Percentiles rank a stretch among this genome's conserved stretches.
phyloP scores from a whole-genome alignment of 1,140 invertebrate species.

The Lepidurus couesii region DNA sequence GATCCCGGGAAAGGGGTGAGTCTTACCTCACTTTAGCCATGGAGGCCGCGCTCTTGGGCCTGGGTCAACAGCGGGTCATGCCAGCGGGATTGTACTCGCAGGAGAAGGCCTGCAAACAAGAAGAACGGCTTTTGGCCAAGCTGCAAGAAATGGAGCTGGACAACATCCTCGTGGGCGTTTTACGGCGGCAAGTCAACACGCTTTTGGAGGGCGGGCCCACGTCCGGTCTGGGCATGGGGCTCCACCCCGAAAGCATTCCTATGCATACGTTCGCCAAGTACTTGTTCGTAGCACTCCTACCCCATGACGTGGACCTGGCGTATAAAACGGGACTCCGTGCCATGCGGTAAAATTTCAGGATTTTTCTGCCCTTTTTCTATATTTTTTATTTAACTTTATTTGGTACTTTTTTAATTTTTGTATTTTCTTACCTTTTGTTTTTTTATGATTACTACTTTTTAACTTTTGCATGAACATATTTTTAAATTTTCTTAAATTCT shows the following conservation, averaged over 20 bases:
- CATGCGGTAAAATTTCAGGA: slow-evolving; percentile 47
- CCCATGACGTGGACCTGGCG: slow-evolving; percentile 65
- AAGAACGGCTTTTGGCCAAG: slow-evolving; percentile 67
- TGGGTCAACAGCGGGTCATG: slow-evolving; percentile 72
- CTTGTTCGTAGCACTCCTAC: slow-evolving; percentile 65
- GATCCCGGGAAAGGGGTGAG: slow-evolving; percentile 50
- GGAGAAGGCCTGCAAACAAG: slow-evolving; percentile 66
- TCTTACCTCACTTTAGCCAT: slow-evolving; percentile 71
- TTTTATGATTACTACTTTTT: background rate
- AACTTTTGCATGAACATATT: background rate
- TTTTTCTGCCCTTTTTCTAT: slow-evolving; percentile 39
- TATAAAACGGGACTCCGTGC: slow-evolving; percentile 58
- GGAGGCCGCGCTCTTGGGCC: slow-evolving; percentile 56
- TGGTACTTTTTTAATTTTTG: background rate
- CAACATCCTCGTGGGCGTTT: slow-evolving; percentile 57
- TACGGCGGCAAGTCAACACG: slow-evolving; percentile 54
- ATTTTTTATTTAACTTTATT: background rate
- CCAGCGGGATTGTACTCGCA: slow-evolving; percentile 72
- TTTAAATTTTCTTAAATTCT: background rate
- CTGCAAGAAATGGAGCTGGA: slow-evolving; percentile 71
- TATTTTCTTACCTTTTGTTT: background rate
- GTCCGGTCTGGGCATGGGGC: slow-evolving; percentile 64
- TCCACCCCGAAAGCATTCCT: slow-evolving; percentile 67
- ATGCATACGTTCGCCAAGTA: slow-evolving; percentile 78
- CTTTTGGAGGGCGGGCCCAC: slow-evolving; percentile 65